These are phyloP conservation scores for Bos indicus DNA, from an alignment of 2,113 vertebrate genomes.

Conservation along the genomic window DNA sequence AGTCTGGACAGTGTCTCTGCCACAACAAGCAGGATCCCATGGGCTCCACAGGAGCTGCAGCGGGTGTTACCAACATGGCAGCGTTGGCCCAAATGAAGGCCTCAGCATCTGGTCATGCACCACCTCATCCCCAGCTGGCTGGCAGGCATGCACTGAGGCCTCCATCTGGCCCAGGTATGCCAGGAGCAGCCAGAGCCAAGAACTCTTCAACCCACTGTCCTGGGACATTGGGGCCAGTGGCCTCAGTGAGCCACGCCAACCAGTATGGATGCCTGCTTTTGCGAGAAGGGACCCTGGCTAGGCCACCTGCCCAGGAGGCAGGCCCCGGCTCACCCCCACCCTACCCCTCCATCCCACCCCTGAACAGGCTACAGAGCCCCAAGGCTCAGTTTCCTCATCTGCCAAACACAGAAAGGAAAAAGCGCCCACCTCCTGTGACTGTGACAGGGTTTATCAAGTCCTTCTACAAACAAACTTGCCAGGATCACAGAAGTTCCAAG, in stretches of 20 bases:
- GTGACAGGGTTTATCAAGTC: accelerated
- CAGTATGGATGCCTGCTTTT: background rate
- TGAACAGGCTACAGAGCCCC: background rate
- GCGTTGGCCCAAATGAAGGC: background rate
- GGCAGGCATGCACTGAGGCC: background rate
- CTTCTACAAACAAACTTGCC: background rate
- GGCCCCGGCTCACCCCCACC: background rate
- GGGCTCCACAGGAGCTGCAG: background rate
- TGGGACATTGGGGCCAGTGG: background rate
- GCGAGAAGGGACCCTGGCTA: too few relatives aligned
- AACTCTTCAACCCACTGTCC: background rate
- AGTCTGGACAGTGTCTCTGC: background rate
- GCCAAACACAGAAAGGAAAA: background rate
- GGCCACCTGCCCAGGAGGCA: background rate
- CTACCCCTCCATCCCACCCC: background rate
- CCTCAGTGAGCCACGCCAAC: accelerated
- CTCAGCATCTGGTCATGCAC: accelerated
- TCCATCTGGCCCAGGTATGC: background rate
- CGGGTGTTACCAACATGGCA: background rate
- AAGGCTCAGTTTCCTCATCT: background rate
- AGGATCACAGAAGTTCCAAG: background rate
- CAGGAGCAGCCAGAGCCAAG: background rate
- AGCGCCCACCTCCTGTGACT: accelerated
- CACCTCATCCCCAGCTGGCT: background rate
- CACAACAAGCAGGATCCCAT: accelerated